Percentiles rank a stretch among this genome's conserved stretches.
Conservation (phyloP, 2,888 invertebrate species). For the Phalangium opilio region DNA sequence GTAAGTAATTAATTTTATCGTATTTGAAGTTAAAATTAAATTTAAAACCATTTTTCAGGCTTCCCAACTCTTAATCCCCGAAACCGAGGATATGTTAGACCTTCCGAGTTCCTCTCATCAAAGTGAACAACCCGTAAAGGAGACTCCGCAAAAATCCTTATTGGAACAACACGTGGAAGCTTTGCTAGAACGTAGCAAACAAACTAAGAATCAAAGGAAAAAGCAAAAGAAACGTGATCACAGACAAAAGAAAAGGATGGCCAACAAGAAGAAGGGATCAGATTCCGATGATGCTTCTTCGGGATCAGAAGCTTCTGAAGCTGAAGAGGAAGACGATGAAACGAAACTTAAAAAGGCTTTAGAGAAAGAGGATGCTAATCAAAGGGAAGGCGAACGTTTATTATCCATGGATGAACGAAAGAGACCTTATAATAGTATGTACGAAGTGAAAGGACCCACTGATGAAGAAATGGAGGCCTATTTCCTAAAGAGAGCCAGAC, state of each 20-base stretch:
- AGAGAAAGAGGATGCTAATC: conserved; percentile 13
- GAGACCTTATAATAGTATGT: conserved; percentile 71
- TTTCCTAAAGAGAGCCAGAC: conserved; percentile 62
- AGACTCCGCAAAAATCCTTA: too few species aligned
- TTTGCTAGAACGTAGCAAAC: conserved; percentile 9
- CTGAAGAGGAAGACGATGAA: conserved; percentile 31
- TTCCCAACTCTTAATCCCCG: background rate
- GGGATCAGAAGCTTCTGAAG: conserved; percentile 4
- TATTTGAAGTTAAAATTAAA: conserved; percentile 3
- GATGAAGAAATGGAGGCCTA: conserved; percentile 89
- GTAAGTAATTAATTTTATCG: conserved; percentile 3
- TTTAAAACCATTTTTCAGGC: conserved; percentile 4
- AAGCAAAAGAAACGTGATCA: conserved; percentile 24
- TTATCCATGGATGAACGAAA: conserved; percentile 70
- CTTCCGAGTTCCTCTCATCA: background rate
- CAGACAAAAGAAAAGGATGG: conserved; percentile 32
- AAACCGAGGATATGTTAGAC: background rate
- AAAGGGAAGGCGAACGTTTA: conserved; percentile 43
- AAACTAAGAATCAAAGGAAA: conserved; percentile 14
- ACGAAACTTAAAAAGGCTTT: conserved; percentile 31
- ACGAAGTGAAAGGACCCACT: conserved; percentile 56
- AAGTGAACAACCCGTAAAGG: background rate
- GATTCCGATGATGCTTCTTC: conserved; percentile 3
- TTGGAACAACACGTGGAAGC: background rate
- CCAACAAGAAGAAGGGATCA: conserved; percentile 27